phyloP scores from a whole-genome alignment of 2,888 invertebrate genomes.

The Latrodectus elegans region DNA sequence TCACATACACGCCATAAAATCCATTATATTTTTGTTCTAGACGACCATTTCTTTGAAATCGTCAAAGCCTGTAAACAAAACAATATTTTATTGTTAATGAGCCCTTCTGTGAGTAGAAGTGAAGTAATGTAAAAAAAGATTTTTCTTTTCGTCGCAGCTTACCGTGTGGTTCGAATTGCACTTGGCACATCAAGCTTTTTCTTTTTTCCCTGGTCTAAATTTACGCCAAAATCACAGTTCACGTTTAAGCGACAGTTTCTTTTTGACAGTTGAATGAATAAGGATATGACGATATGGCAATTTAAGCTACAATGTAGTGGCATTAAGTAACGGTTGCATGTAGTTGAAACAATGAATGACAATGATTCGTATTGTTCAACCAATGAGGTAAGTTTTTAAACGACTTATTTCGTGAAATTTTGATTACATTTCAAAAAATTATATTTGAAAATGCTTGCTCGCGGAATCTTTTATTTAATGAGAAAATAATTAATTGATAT shows the following conservation, averaged over 20 bases:
- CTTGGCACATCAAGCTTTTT: slow-evolving; percentile 49
- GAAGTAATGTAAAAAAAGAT: not conserved
- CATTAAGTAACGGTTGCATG: not conserved
- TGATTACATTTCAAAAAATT: no score
- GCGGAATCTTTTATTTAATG: no score
- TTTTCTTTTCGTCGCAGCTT: slow-evolving; percentile 24
- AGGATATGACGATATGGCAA: no score
- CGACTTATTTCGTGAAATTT: no score
- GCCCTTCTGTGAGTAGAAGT: no score
- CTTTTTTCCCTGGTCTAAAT: slow-evolving; percentile 43
- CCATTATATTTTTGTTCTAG: no score
- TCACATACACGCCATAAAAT: no score
- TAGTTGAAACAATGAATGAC: slow-evolving; percentile 11
- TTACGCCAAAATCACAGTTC: slow-evolving; percentile 45
- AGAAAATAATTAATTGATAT: no score
- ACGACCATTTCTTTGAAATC: no score
- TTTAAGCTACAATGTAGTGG: slow-evolving; percentile 21
- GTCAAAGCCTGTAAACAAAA: no score
- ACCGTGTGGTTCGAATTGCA: slow-evolving; percentile 59
- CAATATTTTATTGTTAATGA: no score
- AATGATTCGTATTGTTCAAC: slow-evolving; percentile 26
- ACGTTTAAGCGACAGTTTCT: slow-evolving; percentile 18
- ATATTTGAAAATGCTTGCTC: no score
- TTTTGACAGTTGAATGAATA: slow-evolving; percentile 1
- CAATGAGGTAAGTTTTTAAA: slow-evolving; percentile 18